phyloP scores from a whole-genome alignment of 2,113 vertebrate species.

The Turnix velox region DNA sequence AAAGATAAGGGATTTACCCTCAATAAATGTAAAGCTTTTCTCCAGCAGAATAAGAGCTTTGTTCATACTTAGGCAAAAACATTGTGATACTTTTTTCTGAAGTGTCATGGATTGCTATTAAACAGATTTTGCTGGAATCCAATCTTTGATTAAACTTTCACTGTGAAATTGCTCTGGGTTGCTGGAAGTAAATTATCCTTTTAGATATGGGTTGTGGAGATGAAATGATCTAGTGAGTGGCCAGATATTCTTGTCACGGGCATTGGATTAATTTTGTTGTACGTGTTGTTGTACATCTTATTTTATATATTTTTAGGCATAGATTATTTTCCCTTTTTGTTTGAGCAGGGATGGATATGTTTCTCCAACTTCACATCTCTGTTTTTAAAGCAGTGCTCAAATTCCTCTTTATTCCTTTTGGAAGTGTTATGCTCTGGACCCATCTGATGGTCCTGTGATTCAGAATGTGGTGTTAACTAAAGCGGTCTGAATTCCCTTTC shows the following conservation, averaged over 20 bases:
- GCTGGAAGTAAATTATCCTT: slow-evolving; percentile 18
- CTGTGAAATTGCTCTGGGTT: slow-evolving; percentile 38
- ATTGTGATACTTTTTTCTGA: neutral
- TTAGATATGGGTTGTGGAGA: neutral
- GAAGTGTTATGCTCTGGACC: neutral
- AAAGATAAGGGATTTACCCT: slow-evolving; percentile 53
- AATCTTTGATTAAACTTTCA: slow-evolving; percentile 33
- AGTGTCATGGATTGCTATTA: slow-evolving; percentile 41
- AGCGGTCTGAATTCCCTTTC: neutral
- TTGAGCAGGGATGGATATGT: neutral
- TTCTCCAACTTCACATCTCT: neutral
- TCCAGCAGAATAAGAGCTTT: slow-evolving; percentile 13
- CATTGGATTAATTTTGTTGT: neutral
- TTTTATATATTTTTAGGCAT: neutral
- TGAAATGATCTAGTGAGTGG: neutral
- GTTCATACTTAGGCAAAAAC: slow-evolving; percentile 26
- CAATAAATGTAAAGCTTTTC: slow-evolving; percentile 36
- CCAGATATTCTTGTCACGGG: neutral
- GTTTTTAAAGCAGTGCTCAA: neutral
- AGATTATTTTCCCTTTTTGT: neutral
- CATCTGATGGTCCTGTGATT: neutral
- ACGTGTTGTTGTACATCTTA: neutral
- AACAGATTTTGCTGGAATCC: slow-evolving; percentile 36
- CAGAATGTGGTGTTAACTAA: neutral
- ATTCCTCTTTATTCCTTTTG: neutral